These are phyloP conservation scores for Itoplectis maculator DNA, from an alignment of 2,888 invertebrate genomes.

Conservation along the genomic window DNA sequence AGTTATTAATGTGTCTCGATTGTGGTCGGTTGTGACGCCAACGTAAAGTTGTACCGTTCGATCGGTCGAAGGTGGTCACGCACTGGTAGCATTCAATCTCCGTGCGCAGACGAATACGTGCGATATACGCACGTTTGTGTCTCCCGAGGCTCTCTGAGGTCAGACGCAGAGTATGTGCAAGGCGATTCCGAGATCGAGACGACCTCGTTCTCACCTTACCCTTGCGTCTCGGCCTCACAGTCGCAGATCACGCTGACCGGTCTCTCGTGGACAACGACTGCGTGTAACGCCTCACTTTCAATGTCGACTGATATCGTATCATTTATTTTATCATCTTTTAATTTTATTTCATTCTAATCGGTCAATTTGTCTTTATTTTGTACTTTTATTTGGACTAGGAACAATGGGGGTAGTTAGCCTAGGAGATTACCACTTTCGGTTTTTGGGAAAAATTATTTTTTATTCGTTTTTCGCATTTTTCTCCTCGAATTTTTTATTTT, in stretches of 20 bases:
- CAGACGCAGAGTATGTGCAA: constrained; percentile 42
- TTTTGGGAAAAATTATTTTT: too few relatives aligned
- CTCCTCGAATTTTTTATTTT: too few relatives aligned
- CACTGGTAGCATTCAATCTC: constrained; percentile 1
- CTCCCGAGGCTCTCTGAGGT: constrained; percentile 53
- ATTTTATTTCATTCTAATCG: too few relatives aligned
- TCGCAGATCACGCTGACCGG: not conserved
- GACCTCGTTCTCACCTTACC: constrained; percentile 53
- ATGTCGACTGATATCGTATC: too few relatives aligned
- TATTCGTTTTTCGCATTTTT: not conserved
- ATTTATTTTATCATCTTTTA: too few relatives aligned
- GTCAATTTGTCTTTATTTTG: too few relatives aligned
- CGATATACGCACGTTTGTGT: not conserved
- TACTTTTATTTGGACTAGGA: too few relatives aligned
- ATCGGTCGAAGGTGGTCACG: constrained; percentile 21
- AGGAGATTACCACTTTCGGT: too few relatives aligned
- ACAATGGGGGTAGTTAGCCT: too few relatives aligned
- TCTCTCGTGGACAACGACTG: not conserved
- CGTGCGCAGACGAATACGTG: not conserved
- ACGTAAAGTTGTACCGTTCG: constrained; percentile 8
- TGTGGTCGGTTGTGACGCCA: not conserved
- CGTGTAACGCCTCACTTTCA: too few relatives aligned
- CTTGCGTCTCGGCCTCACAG: constrained; percentile 17
- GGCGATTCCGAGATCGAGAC: constrained; percentile 51
- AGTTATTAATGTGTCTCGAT: constrained; percentile 1